Percentiles rank a stretch among this genome's conserved stretches.
Conservation (phyloP, 2,888 invertebrate genomes). For the Lapara coniferarum region DNA sequence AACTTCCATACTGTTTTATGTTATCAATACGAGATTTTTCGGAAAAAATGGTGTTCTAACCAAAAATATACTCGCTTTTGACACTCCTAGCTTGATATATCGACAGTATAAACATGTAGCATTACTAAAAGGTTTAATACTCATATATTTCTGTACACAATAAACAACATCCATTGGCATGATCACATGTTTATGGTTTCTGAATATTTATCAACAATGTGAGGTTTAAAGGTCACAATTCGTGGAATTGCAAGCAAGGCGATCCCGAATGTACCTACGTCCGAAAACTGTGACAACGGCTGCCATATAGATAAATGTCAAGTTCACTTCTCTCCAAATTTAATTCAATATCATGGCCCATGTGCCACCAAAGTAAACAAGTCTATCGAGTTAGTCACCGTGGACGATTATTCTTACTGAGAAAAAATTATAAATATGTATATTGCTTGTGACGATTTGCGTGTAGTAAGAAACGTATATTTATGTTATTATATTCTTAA, state of each 20-base stretch:
- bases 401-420: constrained; percentile 2
- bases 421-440: background rate
- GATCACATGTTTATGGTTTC: background rate
- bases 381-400: constrained; percentile 13
- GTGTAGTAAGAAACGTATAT: constrained; percentile 1
- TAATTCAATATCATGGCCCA: constrained; percentile 24
- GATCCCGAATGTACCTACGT: constrained; percentile 14
- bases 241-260: constrained; percentile 25
- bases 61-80: no score
- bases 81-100: no score
- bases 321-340: constrained; percentile 23
- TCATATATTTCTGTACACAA: no score
- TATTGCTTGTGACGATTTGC: background rate
- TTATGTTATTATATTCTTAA: constrained; percentile 12
- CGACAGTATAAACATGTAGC: no score
- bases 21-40: no score
- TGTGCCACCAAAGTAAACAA: constrained; percentile 11
- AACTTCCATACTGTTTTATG: no score
- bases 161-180: no score
- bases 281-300: constrained; percentile 1
- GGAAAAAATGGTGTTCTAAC: no score
- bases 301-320: constrained; percentile 28
- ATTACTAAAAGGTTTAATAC: no score
- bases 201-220: background rate
- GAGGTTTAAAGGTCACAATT: constrained; percentile 7